Percentiles rank a stretch among this genome's conserved stretches.
Conservation (phyloP, 2,113 vertebrate genomes). For the Rafetus swinhoei region DNA sequence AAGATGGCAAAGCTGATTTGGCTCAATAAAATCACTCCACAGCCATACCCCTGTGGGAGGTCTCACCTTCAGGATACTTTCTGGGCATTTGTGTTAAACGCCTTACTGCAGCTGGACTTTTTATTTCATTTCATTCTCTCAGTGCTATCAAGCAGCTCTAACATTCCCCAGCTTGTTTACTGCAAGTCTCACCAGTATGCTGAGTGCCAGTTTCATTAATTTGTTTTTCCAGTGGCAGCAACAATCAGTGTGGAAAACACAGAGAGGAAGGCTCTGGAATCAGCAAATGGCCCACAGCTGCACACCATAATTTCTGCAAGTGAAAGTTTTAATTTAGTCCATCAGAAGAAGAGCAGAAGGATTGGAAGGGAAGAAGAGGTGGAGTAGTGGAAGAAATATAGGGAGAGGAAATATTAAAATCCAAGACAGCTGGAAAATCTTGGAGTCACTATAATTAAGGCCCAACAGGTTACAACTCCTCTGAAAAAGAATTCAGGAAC, state of each 20-base stretch:
- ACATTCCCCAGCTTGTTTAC: slow-evolving; percentile 63
- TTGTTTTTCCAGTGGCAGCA: slow-evolving; percentile 74
- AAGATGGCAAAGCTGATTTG: slow-evolving; percentile 34
- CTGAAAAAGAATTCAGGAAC: slow-evolving; percentile 7
- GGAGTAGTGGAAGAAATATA: slow-evolving; percentile 67
- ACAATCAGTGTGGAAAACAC: slow-evolving; percentile 68
- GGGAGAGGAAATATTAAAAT: slow-evolving; percentile 68
- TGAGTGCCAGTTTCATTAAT: slow-evolving; percentile 60
- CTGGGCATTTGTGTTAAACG: slow-evolving; percentile 47
- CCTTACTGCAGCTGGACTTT: slow-evolving; percentile 50
- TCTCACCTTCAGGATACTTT: slow-evolving; percentile 59
- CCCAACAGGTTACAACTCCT: slow-evolving; percentile 59
- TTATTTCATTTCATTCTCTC: slow-evolving; percentile 56
- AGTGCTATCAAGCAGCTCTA: slow-evolving; percentile 30
- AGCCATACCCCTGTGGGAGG: neutral
- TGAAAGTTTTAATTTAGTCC: slow-evolving; percentile 70
- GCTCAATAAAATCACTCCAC: slow-evolving; percentile 28
- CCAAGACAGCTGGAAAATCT: slow-evolving; percentile 68
- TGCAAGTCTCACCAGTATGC: slow-evolving; percentile 45
- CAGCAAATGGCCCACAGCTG: slow-evolving; percentile 71
- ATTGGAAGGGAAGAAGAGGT: slow-evolving; percentile 61
- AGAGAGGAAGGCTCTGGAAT: slow-evolving; percentile 60
- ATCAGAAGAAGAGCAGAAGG: slow-evolving; percentile 62
- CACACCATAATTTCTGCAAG: slow-evolving; percentile 64
- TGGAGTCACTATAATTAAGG: slow-evolving; percentile 64